Evolutionary conservation across 2,113 vertebrate species (phyloP).

Genomic region (Vulpes ferrilata): DNA sequence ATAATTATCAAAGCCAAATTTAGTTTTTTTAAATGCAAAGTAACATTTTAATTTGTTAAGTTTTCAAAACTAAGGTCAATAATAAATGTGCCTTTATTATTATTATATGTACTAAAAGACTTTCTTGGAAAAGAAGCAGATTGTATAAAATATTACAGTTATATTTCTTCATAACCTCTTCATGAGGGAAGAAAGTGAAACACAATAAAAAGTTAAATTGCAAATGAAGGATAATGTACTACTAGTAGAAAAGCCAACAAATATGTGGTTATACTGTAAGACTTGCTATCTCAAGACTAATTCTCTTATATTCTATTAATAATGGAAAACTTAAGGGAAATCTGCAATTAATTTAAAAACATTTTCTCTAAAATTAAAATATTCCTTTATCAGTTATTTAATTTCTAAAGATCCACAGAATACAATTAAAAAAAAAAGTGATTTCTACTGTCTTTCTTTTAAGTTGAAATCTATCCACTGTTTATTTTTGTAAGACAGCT

Average conservation of each 20-base stretch:
- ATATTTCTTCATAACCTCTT: background rate
- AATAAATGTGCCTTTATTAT: background rate
- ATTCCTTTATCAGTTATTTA: conserved; percentile 50
- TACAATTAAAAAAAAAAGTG: background rate
- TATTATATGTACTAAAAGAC: background rate
- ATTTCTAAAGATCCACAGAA: conserved; percentile 12
- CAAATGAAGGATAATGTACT: conserved; percentile 30
- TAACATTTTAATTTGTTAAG: conserved; percentile 26
- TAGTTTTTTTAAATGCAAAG: conserved; percentile 33
- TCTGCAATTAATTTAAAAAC: conserved; percentile 15
- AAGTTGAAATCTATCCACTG: background rate
- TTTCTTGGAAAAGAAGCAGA: conserved; percentile 27
- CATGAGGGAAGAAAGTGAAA: background rate
- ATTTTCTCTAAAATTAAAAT: conserved; percentile 58
- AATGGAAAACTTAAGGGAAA: conserved; percentile 8
- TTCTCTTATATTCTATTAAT: background rate
- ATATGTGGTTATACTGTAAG: background rate
- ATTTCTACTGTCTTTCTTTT: conserved; percentile 2
- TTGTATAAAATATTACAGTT: conserved; percentile 14
- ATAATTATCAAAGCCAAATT: conserved; percentile 37
- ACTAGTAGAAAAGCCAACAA: conserved; percentile 19
- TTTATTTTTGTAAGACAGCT: conserved; percentile 52
- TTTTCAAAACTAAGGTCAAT: conserved; percentile 44
- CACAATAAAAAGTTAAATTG: conserved; percentile 36
- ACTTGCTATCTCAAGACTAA: background rate